A percentile compares a stretch with the other conserved stretches of the same genome.
Evolutionary conservation across 2,797 vertebrate species (phyloP).

Genomic region (Tenualosa ilisha): DNA sequence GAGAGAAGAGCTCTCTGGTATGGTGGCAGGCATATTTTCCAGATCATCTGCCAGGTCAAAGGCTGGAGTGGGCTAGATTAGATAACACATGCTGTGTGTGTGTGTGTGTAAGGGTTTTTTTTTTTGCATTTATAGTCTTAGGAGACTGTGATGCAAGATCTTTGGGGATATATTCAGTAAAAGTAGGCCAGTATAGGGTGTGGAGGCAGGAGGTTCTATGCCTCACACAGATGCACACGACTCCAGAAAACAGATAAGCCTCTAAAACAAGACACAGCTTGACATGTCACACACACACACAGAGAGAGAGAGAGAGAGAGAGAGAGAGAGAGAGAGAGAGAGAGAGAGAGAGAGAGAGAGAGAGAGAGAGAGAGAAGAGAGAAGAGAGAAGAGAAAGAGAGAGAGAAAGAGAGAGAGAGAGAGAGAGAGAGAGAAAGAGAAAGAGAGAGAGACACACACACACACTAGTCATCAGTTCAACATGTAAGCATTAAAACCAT

Average conservation of each 20-base stretch:
- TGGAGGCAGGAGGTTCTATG: neutral
- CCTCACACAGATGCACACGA: neutral
- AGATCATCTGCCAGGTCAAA: neutral
- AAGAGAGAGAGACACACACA: too few relatives aligned
- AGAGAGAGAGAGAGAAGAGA: too few relatives aligned
- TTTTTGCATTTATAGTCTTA: neutral
- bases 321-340: too few relatives aligned
- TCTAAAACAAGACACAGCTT: neutral
- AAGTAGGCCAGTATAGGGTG: neutral
- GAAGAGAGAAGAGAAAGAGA: too few relatives aligned
- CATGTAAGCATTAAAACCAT: slow-evolving; percentile 22
- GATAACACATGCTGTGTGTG: neutral
- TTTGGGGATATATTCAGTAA: neutral
- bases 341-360: too few relatives aligned
- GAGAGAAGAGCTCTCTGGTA: neutral
- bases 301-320: too few relatives aligned
- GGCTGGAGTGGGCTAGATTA: neutral
- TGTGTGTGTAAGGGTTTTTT: too few relatives aligned
- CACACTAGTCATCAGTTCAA: neutral
- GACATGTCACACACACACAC: neutral
- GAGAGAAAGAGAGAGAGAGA: too few relatives aligned
- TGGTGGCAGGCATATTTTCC: neutral
- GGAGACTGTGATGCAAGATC: neutral
- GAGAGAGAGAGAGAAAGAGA: too few relatives aligned
- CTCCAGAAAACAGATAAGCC: neutral